These are phyloP conservation scores for Zoroaster sp. DNA, from an alignment of 53 echinoderm and acorn worm genomes.

Conservation along the genomic window DNA sequence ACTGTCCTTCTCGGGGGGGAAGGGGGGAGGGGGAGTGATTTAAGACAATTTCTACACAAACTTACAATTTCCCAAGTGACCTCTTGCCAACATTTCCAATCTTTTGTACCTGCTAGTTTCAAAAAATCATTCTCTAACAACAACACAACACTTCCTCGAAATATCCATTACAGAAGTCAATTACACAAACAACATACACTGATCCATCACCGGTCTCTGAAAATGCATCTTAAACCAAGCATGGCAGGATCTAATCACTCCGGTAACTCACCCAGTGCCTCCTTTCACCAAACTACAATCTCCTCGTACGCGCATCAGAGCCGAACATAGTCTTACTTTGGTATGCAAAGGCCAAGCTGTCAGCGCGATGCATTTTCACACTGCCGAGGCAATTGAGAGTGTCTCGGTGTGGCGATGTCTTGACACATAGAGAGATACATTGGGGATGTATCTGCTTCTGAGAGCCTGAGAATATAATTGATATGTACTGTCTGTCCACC, in stretches of 20 bases:
- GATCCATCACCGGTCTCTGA: constrained; percentile 17
- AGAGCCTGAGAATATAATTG: background rate
- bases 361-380: constrained; percentile 34
- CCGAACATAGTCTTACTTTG: background rate
- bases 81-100: background rate
- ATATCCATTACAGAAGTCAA: constrained; percentile 51
- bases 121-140: background rate
- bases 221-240: constrained; percentile 21
- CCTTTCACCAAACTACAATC: background rate
- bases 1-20: no score
- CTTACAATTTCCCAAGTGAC: no score
- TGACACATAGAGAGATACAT: background rate
- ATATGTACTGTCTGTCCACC: background rate
- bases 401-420: background rate
- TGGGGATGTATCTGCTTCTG: background rate
- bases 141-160: background rate
- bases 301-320: background rate
- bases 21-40: no score
- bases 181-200: constrained; percentile 34
- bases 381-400: constrained; percentile 1
- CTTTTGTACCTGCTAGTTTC: background rate
- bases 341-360: constrained; percentile 33
- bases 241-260: constrained; percentile 8
- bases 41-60: no score
- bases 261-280: background rate